Conservation (phyloP, 2,113 vertebrate genomes). For the Perognathus longimembris region DNA sequence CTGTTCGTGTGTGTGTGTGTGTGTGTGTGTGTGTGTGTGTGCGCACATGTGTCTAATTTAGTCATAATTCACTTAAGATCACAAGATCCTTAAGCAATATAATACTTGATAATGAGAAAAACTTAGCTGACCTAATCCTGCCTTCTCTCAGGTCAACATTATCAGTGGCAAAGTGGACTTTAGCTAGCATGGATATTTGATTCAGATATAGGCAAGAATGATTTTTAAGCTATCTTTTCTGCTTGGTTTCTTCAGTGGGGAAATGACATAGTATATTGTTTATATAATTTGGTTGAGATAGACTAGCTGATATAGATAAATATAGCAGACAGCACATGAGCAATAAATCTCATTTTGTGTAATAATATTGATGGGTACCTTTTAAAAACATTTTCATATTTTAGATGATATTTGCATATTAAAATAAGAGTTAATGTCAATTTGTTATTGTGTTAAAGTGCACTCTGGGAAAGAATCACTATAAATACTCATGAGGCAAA, state of each 20-base stretch:
- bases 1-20: no score
- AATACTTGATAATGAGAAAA: constrained; percentile 45
- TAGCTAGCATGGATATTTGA: neutral
- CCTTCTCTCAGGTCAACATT: neutral
- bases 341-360: neutral
- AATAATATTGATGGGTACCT: neutral
- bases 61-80: constrained; percentile 67
- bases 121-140: neutral
- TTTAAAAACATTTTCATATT: neutral
- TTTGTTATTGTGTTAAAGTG: neutral
- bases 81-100: constrained; percentile 56
- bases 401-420: neutral
- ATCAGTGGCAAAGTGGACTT: neutral
- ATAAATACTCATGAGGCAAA: neutral
- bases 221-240: neutral
- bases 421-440: neutral
- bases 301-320: neutral
- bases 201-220: neutral
- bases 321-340: neutral
- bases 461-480: neutral
- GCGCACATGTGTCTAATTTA: constrained; percentile 65
- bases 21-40: no score
- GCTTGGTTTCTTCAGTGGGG: neutral
- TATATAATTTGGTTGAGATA: neutral
- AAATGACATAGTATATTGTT: neutral